phyloP scores from a whole-genome alignment of 2,797 vertebrate species.

The Gorsachius magnificus region DNA sequence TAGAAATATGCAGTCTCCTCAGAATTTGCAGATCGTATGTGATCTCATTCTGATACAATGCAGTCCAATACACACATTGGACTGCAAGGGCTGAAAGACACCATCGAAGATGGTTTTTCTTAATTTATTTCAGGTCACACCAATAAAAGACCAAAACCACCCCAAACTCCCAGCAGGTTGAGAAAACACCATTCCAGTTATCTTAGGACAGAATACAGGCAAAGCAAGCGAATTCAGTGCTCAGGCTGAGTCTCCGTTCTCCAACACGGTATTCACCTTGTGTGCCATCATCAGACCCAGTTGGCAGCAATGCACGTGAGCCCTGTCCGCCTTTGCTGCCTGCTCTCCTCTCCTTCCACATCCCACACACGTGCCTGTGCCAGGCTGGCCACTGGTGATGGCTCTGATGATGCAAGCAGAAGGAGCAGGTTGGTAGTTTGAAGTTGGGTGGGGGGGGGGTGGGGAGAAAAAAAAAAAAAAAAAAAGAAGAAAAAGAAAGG shows the following conservation, averaged over 20 bases:
- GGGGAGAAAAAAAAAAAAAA: no score
- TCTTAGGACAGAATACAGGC: accelerated
- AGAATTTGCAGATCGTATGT: not conserved
- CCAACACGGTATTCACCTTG: accelerated
- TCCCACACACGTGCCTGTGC: not conserved
- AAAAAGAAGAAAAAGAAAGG: conserved; percentile 38
- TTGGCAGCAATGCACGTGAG: not conserved
- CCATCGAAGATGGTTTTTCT: not conserved
- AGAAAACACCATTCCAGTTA: not conserved
- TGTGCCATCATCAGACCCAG: not conserved
- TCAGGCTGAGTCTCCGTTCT: not conserved
- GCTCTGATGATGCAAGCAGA: conserved; percentile 28
- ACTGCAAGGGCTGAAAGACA: not conserved
- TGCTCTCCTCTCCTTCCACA: not conserved
- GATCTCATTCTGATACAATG: not conserved
- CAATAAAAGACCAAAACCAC: not conserved
- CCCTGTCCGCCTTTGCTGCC: not conserved
- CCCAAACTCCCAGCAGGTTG: not conserved
- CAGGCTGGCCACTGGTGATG: conserved; percentile 39
- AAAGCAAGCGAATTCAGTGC: accelerated
- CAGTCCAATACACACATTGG: no score
- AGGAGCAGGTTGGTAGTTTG: conserved; percentile 43
- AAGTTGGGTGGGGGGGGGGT: not conserved
- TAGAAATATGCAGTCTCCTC: not conserved
- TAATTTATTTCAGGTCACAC: not conserved